A percentile compares a stretch with the other conserved stretches of the same genome.
Evolutionary conservation across 2,888 invertebrate genomes (phyloP).

Genomic region (Bugulina stolonifera): DNA sequence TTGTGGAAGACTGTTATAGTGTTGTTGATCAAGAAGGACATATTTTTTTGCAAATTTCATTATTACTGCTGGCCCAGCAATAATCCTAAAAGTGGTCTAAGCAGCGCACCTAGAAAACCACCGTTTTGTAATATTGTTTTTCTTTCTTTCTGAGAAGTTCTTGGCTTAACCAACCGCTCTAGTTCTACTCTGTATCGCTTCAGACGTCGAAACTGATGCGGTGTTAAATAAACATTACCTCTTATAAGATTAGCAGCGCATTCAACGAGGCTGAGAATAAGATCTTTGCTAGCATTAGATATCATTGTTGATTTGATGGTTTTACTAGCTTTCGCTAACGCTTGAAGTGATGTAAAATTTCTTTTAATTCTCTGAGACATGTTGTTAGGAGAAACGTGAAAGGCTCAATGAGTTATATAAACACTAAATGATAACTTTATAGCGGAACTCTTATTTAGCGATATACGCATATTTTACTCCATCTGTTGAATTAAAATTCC

Average conservation of each 20-base stretch:
- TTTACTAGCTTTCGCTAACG: not conserved
- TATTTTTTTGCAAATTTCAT: not conserved
- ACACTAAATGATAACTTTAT: too few relatives aligned
- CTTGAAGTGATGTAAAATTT: not conserved
- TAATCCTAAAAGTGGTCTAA: not conserved
- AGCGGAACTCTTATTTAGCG: too few relatives aligned
- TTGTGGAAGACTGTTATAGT: not conserved
- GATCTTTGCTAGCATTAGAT: not conserved
- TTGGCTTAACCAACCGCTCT: not conserved
- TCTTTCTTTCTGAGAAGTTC: not conserved
- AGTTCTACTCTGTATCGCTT: not conserved
- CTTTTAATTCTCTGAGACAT: conserved; percentile 3
- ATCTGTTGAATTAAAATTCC: not conserved
- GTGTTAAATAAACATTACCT: not conserved
- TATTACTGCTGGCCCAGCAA: not conserved
- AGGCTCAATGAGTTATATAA: too few relatives aligned
- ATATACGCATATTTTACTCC: too few relatives aligned
- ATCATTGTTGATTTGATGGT: not conserved
- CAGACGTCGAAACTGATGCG: not conserved
- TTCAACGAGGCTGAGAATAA: not conserved
- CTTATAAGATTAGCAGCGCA: conserved; percentile 1
- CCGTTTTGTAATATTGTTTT: conserved; percentile 1
- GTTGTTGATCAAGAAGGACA: not conserved
- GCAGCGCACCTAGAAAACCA: not conserved
- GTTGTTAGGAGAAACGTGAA: too few relatives aligned